Evolutionary conservation across 2,888 invertebrate genomes (phyloP).

Genomic region (Subacronicta megacephala): DNA sequence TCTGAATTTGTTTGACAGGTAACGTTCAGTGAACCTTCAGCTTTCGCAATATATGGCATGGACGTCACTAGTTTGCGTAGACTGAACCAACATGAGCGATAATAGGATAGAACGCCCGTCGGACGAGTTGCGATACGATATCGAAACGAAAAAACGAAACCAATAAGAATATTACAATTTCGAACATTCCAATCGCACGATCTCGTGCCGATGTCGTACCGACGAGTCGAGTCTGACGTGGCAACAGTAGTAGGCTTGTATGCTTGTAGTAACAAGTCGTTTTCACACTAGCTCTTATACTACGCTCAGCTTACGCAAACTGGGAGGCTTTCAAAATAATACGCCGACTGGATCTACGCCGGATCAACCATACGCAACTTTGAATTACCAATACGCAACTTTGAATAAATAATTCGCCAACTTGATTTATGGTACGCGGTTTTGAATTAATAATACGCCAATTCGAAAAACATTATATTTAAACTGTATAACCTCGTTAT

Average conservation of each 20-base stretch:
- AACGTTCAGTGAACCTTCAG: slow-evolving; percentile 69
- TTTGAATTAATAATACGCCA: background rate
- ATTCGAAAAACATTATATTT: background rate
- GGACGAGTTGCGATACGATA: slow-evolving; percentile 1
- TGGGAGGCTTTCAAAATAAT: slow-evolving; percentile 5
- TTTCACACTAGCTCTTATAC: slow-evolving; percentile 41
- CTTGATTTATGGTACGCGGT: background rate
- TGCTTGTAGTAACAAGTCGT: slow-evolving; percentile 15
- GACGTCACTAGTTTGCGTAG: slow-evolving; percentile 80
- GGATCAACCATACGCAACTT: background rate
- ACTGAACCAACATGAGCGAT: slow-evolving; percentile 77
- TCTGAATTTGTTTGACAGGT: slow-evolving; percentile 61
- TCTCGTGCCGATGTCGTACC: background rate
- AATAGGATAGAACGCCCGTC: slow-evolving; percentile 19
- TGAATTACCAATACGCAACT: background rate
- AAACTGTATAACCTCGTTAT: slow-evolving; percentile 6
- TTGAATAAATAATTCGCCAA: slow-evolving; percentile 13
- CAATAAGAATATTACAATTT: too few relatives aligned
- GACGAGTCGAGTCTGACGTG: background rate
- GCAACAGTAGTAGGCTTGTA: slow-evolving; percentile 8
- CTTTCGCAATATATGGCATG: slow-evolving; percentile 80
- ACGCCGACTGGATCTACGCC: slow-evolving; percentile 9
- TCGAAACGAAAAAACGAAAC: too few relatives aligned
- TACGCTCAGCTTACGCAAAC: slow-evolving; percentile 44
- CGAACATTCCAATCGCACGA: too few relatives aligned